Conservation (phyloP, 2,797 vertebrate species). For the Scarus forsteni region DNA sequence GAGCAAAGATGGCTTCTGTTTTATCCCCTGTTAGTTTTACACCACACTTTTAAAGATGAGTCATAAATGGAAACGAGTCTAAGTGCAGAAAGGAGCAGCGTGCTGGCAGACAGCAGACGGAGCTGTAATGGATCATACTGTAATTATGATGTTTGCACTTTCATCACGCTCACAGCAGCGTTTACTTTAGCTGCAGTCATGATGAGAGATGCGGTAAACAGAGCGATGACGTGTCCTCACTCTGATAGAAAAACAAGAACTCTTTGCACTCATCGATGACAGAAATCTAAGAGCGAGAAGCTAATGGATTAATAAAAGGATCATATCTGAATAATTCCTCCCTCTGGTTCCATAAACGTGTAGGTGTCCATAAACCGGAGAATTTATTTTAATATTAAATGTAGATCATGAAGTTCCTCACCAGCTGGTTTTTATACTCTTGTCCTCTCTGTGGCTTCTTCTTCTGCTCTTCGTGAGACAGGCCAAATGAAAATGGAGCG, state of each 20-base stretch:
- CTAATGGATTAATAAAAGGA: neutral
- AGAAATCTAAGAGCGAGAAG: too few relatives aligned
- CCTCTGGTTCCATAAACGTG: neutral
- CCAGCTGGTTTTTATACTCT: neutral
- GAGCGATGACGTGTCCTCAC: neutral
- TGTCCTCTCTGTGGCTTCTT: neutral
- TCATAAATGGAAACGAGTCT: too few relatives aligned
- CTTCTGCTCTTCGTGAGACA: constrained; percentile 15
- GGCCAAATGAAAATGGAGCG: constrained; percentile 26
- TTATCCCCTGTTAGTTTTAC: neutral
- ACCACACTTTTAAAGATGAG: neutral
- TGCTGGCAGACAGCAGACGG: neutral
- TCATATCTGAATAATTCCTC: neutral
- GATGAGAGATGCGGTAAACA: neutral
- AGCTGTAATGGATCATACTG: neutral
- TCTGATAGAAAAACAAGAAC: neutral
- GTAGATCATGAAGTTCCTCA: constrained; percentile 27
- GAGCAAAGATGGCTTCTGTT: neutral
- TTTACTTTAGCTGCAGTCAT: constrained; percentile 1
- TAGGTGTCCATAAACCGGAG: constrained; percentile 8
- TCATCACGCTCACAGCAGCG: constrained; percentile 7
- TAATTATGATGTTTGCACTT: constrained; percentile 11
- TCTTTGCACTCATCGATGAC: too few relatives aligned
- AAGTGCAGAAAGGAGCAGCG: neutral
- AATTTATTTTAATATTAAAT: constrained; percentile 36